Evolutionary conservation across 2,888 invertebrate species (phyloP).

Genomic region (Catocala fraxini): DNA sequence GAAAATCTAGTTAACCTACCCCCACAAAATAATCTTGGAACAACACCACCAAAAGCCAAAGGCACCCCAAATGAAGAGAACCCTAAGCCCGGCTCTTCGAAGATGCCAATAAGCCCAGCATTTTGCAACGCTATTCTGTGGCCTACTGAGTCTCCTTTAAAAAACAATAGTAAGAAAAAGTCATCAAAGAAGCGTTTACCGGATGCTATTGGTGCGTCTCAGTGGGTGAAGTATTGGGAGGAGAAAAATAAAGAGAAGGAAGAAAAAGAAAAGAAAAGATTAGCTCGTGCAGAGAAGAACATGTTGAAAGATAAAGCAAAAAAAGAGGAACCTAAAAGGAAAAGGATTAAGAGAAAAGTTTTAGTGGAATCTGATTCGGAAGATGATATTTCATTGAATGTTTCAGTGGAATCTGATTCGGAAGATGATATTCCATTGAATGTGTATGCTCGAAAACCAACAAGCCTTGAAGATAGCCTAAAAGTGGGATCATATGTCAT

Average conservation of each 20-base stretch:
- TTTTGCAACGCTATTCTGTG: conserved; percentile 15
- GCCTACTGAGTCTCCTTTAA: conserved; percentile 19
- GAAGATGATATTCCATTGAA: conserved; percentile 6
- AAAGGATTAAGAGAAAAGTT: conserved; percentile 12
- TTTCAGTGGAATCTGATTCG: background rate
- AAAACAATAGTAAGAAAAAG: conserved; percentile 3
- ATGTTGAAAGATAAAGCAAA: conserved; percentile 13
- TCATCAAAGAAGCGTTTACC: background rate
- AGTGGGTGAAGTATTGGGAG: conserved; percentile 16
- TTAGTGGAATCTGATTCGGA: conserved; percentile 3
- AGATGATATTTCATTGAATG: conserved; percentile 7
- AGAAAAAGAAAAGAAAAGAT: conserved; percentile 16
- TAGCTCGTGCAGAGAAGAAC: conserved; percentile 14
- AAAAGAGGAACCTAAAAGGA: conserved; percentile 8
- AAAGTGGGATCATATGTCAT: conserved; percentile 10
- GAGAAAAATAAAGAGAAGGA: conserved; percentile 15
- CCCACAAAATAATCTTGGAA: background rate
- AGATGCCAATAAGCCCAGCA: conserved; percentile 6
- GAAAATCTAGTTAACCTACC: background rate
- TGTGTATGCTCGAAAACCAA: conserved; percentile 11
- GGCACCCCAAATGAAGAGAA: conserved; percentile 8
- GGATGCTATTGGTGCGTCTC: conserved; percentile 9
- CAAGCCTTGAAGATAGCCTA: conserved; percentile 14
- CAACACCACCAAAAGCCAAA: conserved; percentile 4
- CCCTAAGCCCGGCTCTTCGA: conserved; percentile 11